Evolutionary conservation across 2,797 vertebrate genomes (phyloP).

Genomic region (Macropus fuliginosus): DNA sequence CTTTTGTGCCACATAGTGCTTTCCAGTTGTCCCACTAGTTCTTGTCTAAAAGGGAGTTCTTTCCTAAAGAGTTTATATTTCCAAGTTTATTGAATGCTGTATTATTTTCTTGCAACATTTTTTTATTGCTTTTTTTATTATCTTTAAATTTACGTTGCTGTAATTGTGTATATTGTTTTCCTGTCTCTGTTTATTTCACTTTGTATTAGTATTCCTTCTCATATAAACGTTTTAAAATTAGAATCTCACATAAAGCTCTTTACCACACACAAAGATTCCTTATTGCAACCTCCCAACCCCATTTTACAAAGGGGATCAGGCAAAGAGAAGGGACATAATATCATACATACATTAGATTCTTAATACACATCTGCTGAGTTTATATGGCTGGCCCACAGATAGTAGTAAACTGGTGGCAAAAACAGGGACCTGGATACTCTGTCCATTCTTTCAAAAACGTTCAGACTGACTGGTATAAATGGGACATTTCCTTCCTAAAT

Average conservation of each 20-base stretch:
- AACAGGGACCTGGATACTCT: background rate
- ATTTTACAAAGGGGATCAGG: background rate
- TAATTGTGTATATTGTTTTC: background rate
- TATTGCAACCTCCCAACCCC: background rate
- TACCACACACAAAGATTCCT: background rate
- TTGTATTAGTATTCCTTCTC: background rate
- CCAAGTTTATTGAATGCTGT: background rate
- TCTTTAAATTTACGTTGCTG: background rate
- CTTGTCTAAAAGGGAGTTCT: background rate
- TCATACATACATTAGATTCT: background rate
- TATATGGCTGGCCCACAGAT: background rate
- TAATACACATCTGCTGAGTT: background rate
- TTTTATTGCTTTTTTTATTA: background rate
- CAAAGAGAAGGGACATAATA: background rate
- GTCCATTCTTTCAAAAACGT: background rate
- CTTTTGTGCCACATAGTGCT: background rate
- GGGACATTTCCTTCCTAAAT: background rate
- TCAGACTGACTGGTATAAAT: background rate
- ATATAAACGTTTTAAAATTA: background rate
- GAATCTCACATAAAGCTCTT: background rate
- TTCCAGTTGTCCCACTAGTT: background rate
- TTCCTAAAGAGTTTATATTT: background rate
- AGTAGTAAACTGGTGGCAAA: background rate
- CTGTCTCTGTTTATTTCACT: background rate
- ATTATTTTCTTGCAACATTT: background rate